Evolutionary conservation across 2,113 vertebrate genomes (phyloP).

Genomic region (Tupaia chinensis): DNA sequence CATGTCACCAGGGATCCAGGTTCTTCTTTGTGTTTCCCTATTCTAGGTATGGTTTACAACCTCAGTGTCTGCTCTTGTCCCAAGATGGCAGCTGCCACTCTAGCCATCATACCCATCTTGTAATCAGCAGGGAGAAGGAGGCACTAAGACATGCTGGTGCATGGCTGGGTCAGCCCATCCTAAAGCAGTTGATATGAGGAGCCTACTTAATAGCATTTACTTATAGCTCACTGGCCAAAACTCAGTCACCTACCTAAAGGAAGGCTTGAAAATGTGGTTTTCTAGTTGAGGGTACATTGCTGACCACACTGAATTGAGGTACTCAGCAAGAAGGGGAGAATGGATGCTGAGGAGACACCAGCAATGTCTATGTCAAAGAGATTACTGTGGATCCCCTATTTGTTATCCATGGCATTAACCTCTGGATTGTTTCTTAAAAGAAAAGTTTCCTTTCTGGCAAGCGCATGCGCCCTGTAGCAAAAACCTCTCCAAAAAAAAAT

Average conservation of each 20-base stretch:
- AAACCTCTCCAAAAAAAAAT: no score
- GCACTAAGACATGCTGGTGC: background rate
- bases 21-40: conserved; percentile 9
- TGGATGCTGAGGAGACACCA: background rate
- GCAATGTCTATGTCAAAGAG: background rate
- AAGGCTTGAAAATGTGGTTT: conserved; percentile 10
- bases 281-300: background rate
- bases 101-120: background rate
- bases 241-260: background rate
- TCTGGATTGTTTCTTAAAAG: background rate
- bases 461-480: no score
- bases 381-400: background rate
- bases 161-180: background rate
- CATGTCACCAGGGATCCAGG: background rate
- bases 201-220: background rate
- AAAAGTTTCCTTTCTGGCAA: background rate
- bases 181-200: background rate
- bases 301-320: background rate
- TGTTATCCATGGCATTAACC: background rate
- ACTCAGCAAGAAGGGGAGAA: background rate
- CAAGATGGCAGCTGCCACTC: background rate
- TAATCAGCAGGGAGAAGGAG: background rate
- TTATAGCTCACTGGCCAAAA: background rate
- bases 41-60: background rate
- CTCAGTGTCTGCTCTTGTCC: background rate